Evolutionary conservation across 2,113 vertebrate species (phyloP).

Genomic region (Synchiropus splendidus): DNA sequence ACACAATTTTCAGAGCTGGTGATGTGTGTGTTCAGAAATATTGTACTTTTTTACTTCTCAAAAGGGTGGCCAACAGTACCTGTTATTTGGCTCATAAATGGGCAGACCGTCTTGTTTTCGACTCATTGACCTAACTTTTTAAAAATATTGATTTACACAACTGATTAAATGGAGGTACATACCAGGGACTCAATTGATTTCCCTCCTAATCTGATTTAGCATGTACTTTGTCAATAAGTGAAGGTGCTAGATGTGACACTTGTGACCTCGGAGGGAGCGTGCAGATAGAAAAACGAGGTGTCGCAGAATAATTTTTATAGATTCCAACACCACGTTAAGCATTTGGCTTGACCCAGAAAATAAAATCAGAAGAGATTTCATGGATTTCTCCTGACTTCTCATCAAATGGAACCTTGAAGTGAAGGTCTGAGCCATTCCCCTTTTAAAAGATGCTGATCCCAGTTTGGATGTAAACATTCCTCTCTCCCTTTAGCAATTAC

Average conservation of each 20-base stretch:
- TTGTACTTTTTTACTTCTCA: too few relatives aligned
- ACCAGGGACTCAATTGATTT: slow-evolving; percentile 64
- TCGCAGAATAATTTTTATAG: not conserved
- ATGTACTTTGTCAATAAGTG: slow-evolving; percentile 39
- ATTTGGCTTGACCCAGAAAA: not conserved
- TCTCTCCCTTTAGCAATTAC: slow-evolving; percentile 30
- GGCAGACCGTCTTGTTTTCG: not conserved
- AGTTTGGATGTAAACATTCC: slow-evolving; percentile 15
- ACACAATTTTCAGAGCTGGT: too few relatives aligned
- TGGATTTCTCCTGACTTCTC: too few relatives aligned
- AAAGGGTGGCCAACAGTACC: too few relatives aligned
- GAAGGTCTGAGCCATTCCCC: too few relatives aligned
- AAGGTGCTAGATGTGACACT: slow-evolving; percentile 21
- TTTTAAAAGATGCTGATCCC: slow-evolving; percentile 11
- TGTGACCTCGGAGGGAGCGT: slow-evolving; percentile 21
- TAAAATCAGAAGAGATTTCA: not conserved
- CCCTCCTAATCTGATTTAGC: slow-evolving; percentile 30
- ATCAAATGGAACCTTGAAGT: too few relatives aligned
- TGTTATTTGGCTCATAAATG: too few relatives aligned
- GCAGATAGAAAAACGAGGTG: slow-evolving; percentile 1
- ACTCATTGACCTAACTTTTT: too few relatives aligned
- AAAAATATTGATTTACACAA: too few relatives aligned
- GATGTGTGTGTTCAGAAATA: too few relatives aligned
- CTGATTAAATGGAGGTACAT: too few relatives aligned
- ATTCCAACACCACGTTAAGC: too few relatives aligned